Evolutionary conservation across 1,140 invertebrate species (phyloP).

Genomic region (Drosophila ananassae): DNA sequence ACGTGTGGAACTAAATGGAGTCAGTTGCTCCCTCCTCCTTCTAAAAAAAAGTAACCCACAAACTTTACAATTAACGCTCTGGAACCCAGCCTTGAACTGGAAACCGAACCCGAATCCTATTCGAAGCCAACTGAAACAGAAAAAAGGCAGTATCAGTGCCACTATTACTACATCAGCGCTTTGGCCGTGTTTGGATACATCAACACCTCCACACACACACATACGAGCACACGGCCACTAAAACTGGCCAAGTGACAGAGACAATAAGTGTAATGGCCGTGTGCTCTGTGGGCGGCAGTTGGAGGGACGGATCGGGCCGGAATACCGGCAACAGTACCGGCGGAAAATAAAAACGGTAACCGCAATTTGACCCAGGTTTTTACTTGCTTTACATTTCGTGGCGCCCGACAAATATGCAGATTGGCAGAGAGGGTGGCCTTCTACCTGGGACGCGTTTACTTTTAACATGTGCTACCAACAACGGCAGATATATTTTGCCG

Average conservation of each 20-base stretch:
- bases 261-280: conserved; percentile 41
- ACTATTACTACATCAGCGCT: conserved; percentile 28
- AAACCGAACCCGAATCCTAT: conserved; percentile 15
- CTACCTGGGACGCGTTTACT: conserved; percentile 57
- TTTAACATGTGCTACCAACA: conserved; percentile 70
- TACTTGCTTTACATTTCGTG: conserved; percentile 70
- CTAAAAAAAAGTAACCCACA: conserved; percentile 10
- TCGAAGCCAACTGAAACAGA: conserved; percentile 4
- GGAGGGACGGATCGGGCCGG: neutral
- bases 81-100: conserved; percentile 31
- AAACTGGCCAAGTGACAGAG: conserved; percentile 20
- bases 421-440: conserved; percentile 45
- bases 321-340: conserved; percentile 16
- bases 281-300: neutral
- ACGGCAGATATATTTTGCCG: conserved; percentile 44
- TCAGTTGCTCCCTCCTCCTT: conserved; percentile 44
- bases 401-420: conserved; percentile 79
- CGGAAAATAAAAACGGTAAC: conserved; percentile 65
- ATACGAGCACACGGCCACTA: conserved; percentile 25
- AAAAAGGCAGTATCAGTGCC: conserved; percentile 36
- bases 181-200: conserved; percentile 55
- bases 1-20: conserved; percentile 71
- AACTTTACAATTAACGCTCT: conserved; percentile 68
- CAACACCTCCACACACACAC: conserved; percentile 60
- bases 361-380: conserved; percentile 78